Conservation (phyloP, 2,888 invertebrate species). For the Liodrosophila aerea region DNA sequence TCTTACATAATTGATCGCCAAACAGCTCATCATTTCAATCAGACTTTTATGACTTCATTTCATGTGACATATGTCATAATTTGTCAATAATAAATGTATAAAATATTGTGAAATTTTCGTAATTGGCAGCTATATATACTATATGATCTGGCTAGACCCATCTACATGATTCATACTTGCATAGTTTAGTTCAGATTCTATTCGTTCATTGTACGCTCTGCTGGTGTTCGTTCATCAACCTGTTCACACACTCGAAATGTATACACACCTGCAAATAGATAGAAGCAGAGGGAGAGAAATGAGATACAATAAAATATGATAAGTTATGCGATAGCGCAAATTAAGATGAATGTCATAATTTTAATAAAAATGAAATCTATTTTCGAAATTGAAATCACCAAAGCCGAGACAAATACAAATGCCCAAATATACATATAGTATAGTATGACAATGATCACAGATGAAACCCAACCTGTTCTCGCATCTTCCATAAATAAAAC, state of each 20-base stretch:
- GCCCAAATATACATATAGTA: constrained; percentile 3
- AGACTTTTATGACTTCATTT: no score
- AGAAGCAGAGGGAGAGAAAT: constrained; percentile 10
- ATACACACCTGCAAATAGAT: constrained; percentile 68
- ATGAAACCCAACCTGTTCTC: constrained; percentile 52
- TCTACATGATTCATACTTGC: no score
- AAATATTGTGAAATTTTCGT: no score
- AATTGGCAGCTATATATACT: constrained; percentile 7
- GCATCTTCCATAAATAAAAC: constrained; percentile 11
- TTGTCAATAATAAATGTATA: no score
- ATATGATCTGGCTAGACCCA: constrained; percentile 16
- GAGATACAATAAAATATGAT: constrained; percentile 52
- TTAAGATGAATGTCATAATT: constrained; percentile 80
- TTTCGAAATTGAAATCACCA: constrained; percentile 44
- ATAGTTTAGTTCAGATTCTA: no score
- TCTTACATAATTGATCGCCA: no score
- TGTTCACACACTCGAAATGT: constrained; percentile 18
- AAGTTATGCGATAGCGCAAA: constrained; percentile 71
- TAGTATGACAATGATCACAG: constrained; percentile 2
- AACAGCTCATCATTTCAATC: no score
- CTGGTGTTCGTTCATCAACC: constrained; percentile 32
- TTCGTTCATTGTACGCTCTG: no score
- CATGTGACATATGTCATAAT: no score
- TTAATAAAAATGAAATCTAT: constrained; percentile 75
- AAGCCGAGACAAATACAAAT: constrained; percentile 17